Conservation (phyloP, 2,113 vertebrate genomes). For the Rhadina sibilatrix region DNA sequence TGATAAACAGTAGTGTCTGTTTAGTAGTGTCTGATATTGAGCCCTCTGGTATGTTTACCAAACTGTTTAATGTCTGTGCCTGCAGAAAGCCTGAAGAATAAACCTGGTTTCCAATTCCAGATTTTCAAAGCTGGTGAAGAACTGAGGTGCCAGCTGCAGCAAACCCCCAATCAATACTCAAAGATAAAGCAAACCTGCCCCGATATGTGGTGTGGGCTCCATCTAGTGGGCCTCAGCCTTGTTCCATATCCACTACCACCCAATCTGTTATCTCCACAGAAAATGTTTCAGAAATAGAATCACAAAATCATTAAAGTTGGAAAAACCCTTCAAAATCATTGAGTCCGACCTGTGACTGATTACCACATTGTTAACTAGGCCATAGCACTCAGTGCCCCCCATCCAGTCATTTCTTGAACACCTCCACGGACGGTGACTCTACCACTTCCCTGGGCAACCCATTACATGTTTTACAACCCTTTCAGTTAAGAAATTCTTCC, state of each 20-base stretch:
- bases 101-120: neutral
- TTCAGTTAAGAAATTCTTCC: neutral
- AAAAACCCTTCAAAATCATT: neutral
- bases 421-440: neutral
- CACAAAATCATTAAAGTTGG: neutral
- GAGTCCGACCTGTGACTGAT: neutral
- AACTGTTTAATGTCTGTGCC: neutral
- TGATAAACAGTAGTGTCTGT: no score
- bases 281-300: neutral
- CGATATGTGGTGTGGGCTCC: neutral
- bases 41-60: no score
- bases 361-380: neutral
- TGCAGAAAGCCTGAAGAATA: neutral
- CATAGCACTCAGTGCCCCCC: neutral
- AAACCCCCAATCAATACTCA: neutral
- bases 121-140: neutral
- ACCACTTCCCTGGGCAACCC: neutral
- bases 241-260: accelerated
- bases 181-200: neutral
- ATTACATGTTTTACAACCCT: neutral
- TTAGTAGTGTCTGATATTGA: no score
- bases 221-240: constrained; percentile 23
- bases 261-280: neutral
- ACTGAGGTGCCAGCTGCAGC: neutral
- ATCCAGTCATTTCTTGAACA: accelerated